These are phyloP conservation scores for Punctoribates punctum DNA, from an alignment of 2,888 invertebrate species.

Conservation along the genomic window DNA sequence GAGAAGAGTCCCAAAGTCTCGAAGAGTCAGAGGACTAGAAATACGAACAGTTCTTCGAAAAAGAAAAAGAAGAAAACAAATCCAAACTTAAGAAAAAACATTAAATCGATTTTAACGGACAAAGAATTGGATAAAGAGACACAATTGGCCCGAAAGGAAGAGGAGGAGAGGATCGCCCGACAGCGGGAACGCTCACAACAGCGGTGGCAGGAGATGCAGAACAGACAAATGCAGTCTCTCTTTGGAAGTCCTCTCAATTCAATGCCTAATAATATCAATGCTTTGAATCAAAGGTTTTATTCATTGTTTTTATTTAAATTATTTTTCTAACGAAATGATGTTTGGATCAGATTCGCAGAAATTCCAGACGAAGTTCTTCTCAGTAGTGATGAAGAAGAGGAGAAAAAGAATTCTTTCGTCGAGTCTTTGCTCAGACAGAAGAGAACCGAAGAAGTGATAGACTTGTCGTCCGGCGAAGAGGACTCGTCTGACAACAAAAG, in stretches of 20 bases:
- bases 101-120: constrained; percentile 85
- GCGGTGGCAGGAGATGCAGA: constrained; percentile 28
- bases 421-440: background rate
- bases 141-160: constrained; percentile 83
- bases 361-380: constrained; percentile 38
- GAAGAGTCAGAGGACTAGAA: constrained; percentile 16
- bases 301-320: background rate
- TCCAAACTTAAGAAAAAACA: constrained; percentile 46
- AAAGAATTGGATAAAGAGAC: constrained; percentile 88
- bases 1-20: background rate
- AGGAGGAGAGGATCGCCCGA: constrained; percentile 66
- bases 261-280: background rate
- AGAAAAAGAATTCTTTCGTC: constrained; percentile 24
- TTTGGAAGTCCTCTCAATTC: background rate
- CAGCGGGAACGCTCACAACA: constrained; percentile 51
- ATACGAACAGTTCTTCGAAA: constrained; percentile 41
- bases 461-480: constrained; percentile 41
- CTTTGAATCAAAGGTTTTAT: background rate
- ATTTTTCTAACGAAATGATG: background rate
- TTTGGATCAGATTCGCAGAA: background rate
- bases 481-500: background rate
- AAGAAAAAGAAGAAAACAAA: constrained; percentile 46
- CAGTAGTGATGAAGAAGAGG: constrained; percentile 48
- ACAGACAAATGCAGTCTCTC: background rate
- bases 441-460: constrained; percentile 40